phyloP scores from a whole-genome alignment of 1,140 invertebrate species.

The Bradynema listronoti region DNA sequence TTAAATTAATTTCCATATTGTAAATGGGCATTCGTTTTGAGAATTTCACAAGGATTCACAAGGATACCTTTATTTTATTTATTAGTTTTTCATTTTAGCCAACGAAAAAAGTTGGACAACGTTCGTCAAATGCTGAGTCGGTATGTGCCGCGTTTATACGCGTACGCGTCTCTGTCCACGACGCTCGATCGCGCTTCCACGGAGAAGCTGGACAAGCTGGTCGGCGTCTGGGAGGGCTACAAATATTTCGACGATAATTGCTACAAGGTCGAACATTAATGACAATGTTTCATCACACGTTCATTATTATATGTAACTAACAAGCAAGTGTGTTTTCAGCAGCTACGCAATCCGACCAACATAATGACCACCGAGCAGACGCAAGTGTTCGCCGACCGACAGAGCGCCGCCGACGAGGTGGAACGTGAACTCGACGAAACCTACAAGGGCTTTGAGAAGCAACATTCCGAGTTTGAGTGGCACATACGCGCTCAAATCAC shows the following conservation, averaged over 20 bases:
- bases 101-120: slow-evolving; percentile 45
- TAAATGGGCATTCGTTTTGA: no score
- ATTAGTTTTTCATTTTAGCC: slow-evolving; percentile 41
- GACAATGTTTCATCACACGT: no score
- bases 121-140: slow-evolving; percentile 44
- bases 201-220: slow-evolving; percentile 46
- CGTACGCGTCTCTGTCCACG: slow-evolving; percentile 25
- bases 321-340: slow-evolving; percentile 21
- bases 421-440: slow-evolving; percentile 33
- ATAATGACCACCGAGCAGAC: slow-evolving; percentile 31
- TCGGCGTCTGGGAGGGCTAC: slow-evolving; percentile 46
- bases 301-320: neutral
- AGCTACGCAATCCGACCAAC: slow-evolving; percentile 35
- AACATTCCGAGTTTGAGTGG: slow-evolving; percentile 35
- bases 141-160: slow-evolving; percentile 50
- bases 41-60: no score
- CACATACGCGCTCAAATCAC: slow-evolving; percentile 33
- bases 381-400: slow-evolving; percentile 26
- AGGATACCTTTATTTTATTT: no score
- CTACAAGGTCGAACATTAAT: no score
- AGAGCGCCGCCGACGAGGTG: slow-evolving; percentile 30
- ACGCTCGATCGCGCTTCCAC: slow-evolving; percentile 13
- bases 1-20: no score
- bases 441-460: slow-evolving; percentile 19
- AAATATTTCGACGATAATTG: slow-evolving; percentile 48